Evolutionary conservation across 2,797 vertebrate species (phyloP), one percentile per base, ranked within the genome.

Genomic region (Hemitrygon akajei): DNA sequence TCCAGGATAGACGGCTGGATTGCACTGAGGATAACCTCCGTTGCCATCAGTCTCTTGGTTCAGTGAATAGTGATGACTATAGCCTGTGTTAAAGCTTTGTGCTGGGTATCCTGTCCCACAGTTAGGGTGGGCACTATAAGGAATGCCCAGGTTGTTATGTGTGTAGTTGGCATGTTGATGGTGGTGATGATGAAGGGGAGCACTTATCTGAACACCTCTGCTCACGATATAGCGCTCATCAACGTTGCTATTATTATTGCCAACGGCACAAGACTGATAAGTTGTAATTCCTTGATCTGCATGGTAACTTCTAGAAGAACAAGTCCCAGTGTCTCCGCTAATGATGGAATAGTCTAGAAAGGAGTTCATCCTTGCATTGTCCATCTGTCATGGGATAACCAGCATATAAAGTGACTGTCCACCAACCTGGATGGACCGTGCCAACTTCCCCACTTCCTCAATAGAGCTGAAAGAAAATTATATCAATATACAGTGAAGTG

Each of bases 231-330:
- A 99, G 94, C 98, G 98, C 80, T 99, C 98, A 95, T 98, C 98
- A 94, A 97, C 96, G 95, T 96, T 96, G 96, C 98, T 98, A 96
- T 96, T 98, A 96, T 97, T 97, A 95, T 98, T 97, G 94, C 97
- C 97, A 94, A 98, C 97, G 84, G 98, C 98, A 94, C 98, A 99
- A 84, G 99, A 98, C 96, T 98, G 98, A 95, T 99, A 99, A 97
- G 98, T 98, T 97, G 98, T 97, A 97, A 98, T 98, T 96, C 98
- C 98, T 96, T 98, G 98, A 93, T 99, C 98, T 4, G 98, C 96
- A 96, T 98, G 97, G 95, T 98, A 98, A 95, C 98, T 95, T 96
- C 98, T 97, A 94, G 98, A 97, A 12, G 98, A 97, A 95, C 98
- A 98, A 27, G 98, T 98, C 95, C 97, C 97, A n/a, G 97, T 96